Evolutionary conservation across 2,888 invertebrate species (phyloP).

Genomic region (Drosophila lutescens): DNA sequence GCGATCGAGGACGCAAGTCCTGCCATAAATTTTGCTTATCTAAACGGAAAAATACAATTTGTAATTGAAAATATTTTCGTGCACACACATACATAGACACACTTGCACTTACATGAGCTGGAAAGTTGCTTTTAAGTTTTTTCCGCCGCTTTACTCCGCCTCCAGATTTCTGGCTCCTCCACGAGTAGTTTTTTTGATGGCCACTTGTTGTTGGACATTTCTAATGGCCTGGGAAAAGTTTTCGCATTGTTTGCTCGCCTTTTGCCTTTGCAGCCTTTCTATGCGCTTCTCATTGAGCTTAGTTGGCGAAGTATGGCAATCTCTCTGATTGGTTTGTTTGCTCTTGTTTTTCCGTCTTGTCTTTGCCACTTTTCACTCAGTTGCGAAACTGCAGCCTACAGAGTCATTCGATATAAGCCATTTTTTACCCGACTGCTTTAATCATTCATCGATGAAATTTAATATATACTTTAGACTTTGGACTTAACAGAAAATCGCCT

Average conservation of each 20-base stretch:
- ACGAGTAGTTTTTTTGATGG: constrained; percentile 22
- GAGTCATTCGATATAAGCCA: background rate
- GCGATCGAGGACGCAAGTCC: constrained; percentile 33
- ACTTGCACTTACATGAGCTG: constrained; percentile 24
- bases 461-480: background rate
- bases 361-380: constrained; percentile 3
- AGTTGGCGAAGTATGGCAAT: constrained; percentile 26
- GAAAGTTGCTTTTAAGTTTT: constrained; percentile 56
- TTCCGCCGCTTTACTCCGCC: background rate
- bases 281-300: constrained; percentile 12
- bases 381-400: background rate
- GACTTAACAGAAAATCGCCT: background rate
- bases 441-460: constrained; percentile 6
- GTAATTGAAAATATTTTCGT: constrained; percentile 78
- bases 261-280: constrained; percentile 13
- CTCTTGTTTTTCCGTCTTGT: background rate
- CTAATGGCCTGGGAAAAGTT: constrained; percentile 22
- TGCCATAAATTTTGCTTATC: constrained; percentile 80
- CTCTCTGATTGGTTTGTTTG: constrained; percentile 24
- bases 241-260: constrained; percentile 20
- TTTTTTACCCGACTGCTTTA: background rate
- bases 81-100: constrained; percentile 35
- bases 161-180: constrained; percentile 18
- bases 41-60: constrained; percentile 79
- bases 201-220: constrained; percentile 45